Evolutionary conservation across 2,113 vertebrate species (phyloP).

Genomic region (Cisticola juncidis): DNA sequence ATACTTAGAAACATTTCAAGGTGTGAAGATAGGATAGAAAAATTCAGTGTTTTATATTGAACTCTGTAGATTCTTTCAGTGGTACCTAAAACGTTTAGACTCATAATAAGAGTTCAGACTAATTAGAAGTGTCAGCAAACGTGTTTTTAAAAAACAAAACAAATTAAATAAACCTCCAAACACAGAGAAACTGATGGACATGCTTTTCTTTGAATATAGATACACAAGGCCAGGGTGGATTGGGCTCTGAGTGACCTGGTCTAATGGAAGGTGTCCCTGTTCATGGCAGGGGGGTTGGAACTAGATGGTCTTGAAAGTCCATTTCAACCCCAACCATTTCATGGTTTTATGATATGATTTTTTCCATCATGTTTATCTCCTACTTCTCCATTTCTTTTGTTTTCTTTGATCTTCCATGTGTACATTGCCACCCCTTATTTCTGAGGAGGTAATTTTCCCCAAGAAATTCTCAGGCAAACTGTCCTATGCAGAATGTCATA

Average conservation of each 20-base stretch:
- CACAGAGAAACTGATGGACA: background rate
- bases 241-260: background rate
- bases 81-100: background rate
- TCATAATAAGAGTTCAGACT: background rate
- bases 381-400: background rate
- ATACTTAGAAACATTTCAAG: background rate
- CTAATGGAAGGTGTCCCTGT: background rate
- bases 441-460: no score
- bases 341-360: background rate
- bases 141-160: background rate
- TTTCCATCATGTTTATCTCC: background rate
- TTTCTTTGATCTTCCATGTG: background rate
- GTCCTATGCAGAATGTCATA: background rate
- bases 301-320: background rate
- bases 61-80: background rate
- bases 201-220: background rate
- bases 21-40: background rate
- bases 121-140: background rate
- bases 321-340: background rate
- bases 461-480: background rate
- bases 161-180: background rate
- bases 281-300: fast-evolving
- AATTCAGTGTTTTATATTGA: background rate
- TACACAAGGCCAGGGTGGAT: background rate
- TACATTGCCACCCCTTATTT: background rate